These are phyloP conservation scores for Urocitellus parryii DNA, from an alignment of 2,113 vertebrate genomes.

Conservation along the genomic window DNA sequence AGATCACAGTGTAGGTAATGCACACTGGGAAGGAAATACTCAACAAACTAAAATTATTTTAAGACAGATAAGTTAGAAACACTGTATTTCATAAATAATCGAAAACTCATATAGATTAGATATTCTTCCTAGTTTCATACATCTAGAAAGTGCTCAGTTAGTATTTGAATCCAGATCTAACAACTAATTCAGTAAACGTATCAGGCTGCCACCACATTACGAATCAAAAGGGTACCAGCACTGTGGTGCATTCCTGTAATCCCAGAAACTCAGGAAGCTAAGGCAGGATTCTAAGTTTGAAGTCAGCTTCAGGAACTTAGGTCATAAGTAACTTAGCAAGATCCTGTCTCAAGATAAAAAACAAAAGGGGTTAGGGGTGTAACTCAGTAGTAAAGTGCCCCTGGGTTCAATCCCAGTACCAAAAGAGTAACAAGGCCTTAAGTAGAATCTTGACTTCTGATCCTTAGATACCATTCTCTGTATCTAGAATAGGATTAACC, in stretches of 20 bases:
- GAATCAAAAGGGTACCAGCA: not conserved
- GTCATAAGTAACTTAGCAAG: not conserved
- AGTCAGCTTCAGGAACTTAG: no score
- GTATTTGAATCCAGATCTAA: not conserved
- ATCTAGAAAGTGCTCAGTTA: not conserved
- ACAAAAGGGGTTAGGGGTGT: no score
- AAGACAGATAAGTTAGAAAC: not conserved
- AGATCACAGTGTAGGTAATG: not conserved
- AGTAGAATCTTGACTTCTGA: not conserved
- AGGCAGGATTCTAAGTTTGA: no score
- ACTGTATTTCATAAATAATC: not conserved
- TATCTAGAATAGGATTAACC: not conserved
- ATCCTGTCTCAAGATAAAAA: not conserved
- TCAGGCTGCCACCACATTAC: not conserved
- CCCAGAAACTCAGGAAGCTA: no score
- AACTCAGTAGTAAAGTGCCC: no score
- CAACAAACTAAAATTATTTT: not conserved
- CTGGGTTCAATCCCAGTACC: no score
- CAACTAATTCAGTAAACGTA: not conserved
- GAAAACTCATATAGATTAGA: not conserved
- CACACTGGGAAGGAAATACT: not conserved
- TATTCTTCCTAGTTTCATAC: not conserved
- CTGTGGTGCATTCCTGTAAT: not conserved
- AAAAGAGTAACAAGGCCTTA: not conserved
- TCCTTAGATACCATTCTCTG: not conserved